A percentile compares a stretch with the other conserved stretches of the same genome.
These are phyloP conservation scores for Etheostoma nigrum DNA, from an alignment of 2,797 vertebrate genomes.

Conservation along the genomic window DNA sequence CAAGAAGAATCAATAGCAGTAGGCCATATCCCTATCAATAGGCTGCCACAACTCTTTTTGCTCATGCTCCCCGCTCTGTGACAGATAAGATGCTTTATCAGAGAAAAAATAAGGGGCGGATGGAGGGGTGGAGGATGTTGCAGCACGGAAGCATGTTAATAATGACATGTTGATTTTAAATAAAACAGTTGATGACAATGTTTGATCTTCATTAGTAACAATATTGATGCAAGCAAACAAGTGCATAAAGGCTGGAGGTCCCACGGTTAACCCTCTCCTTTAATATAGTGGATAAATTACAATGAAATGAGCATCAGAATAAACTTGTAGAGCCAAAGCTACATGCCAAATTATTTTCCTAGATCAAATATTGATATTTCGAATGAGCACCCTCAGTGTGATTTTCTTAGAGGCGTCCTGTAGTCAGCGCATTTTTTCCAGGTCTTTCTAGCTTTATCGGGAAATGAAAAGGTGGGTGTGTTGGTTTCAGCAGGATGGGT, in stretches of 20 bases:
- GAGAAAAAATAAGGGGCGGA: constrained; percentile 1
- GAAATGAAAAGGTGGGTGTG: constrained; percentile 37
- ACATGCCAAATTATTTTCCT: constrained; percentile 62
- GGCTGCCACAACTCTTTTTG: constrained; percentile 75
- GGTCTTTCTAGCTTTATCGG: constrained; percentile 36
- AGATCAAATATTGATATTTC: constrained; percentile 81
- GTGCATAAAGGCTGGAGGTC: constrained; percentile 12
- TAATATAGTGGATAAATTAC: constrained; percentile 47
- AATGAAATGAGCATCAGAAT: constrained; percentile 54
- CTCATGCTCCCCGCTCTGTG: constrained; percentile 52
- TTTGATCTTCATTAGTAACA: constrained; percentile 46
- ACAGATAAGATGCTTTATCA: constrained; percentile 69
- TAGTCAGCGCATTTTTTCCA: constrained; percentile 62
- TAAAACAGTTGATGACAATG: constrained; percentile 21
- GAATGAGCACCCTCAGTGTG: constrained; percentile 54
- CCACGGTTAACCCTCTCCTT: constrained; percentile 39
- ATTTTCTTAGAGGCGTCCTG: constrained; percentile 46
- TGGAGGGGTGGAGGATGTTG: neutral
- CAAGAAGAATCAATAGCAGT: constrained; percentile 80
- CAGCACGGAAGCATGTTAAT: constrained; percentile 20
- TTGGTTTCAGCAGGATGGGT: constrained; percentile 70
- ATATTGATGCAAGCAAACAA: constrained; percentile 11
- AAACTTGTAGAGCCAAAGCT: constrained; percentile 42
- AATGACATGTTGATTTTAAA: constrained; percentile 31
- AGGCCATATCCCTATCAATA: constrained; percentile 80